These are phyloP conservation scores for Lucifuga dentata DNA, from an alignment of 2,113 vertebrate species.

Conservation along the genomic window DNA sequence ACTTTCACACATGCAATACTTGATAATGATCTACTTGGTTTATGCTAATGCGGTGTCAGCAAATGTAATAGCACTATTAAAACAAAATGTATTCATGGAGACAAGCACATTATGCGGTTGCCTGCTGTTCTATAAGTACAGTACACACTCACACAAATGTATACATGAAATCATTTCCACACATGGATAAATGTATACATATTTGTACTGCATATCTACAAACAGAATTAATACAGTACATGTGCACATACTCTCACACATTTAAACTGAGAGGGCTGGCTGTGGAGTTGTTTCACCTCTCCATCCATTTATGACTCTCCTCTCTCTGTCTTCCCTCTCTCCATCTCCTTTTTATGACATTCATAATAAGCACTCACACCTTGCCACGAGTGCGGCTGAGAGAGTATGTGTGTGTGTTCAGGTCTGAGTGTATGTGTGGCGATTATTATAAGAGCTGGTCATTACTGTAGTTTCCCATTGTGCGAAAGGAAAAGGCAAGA, in stretches of 20 bases:
- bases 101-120: no score
- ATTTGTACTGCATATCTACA: no score
- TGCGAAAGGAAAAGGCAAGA: no score
- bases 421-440: background rate
- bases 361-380: constrained; percentile 36
- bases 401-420: background rate
- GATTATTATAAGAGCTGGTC: constrained; percentile 27
- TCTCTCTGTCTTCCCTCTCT: constrained; percentile 13
- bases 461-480: constrained; percentile 38
- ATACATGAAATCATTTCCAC: background rate
- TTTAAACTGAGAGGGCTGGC: constrained; percentile 15
- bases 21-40: constrained; percentile 47
- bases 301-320: constrained; percentile 13
- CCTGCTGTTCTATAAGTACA: no score
- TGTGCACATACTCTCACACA: background rate
- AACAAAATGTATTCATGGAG: constrained; percentile 11
- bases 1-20: constrained; percentile 13
- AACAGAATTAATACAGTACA: no score
- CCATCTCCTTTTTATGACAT: constrained; percentile 33
- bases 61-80: constrained; percentile 30
- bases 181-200: background rate
- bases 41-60: constrained; percentile 55
- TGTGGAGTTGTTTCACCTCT: no score
- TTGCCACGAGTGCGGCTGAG: background rate
- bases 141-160: background rate